phyloP scores from a whole-genome alignment of 1,140 invertebrate species.

The Tetranychus cinnabarinus region DNA sequence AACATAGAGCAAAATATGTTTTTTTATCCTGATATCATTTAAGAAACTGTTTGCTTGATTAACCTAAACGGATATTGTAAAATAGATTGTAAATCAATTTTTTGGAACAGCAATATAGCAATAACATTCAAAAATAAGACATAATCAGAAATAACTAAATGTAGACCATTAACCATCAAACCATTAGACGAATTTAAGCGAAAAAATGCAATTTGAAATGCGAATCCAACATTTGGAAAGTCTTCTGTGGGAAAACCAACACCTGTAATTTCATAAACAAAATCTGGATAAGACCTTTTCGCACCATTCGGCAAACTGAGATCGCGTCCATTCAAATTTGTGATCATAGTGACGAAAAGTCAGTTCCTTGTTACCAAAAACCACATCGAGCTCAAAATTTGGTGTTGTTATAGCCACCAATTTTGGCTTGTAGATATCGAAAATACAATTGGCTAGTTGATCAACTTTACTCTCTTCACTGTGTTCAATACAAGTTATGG shows the following conservation, averaged over 20 bases:
- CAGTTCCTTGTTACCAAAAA: slow-evolving; percentile 31
- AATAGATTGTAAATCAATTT: too few species aligned
- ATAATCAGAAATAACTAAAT: too few species aligned
- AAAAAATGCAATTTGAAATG: slow-evolving; percentile 53
- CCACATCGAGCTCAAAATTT: slow-evolving; percentile 63
- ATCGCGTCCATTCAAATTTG: slow-evolving; percentile 73
- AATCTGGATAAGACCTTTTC: slow-evolving; percentile 40
- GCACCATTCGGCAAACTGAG: slow-evolving; percentile 61
- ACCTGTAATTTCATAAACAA: slow-evolving; percentile 37
- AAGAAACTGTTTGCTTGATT: too few species aligned
- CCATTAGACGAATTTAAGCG: too few species aligned
- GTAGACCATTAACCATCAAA: too few species aligned
- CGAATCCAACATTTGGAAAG: slow-evolving; percentile 34
- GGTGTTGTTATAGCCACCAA: slow-evolving; percentile 64
- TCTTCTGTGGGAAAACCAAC: slow-evolving; percentile 35
- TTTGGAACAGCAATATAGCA: too few species aligned
- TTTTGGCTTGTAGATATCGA: slow-evolving; percentile 50
- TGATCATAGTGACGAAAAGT: slow-evolving; percentile 59
- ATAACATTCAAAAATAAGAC: too few species aligned
- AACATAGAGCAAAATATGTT: too few species aligned
- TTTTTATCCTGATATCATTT: too few species aligned
- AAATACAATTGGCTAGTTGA: slow-evolving; percentile 44
- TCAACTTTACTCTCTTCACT: slow-evolving; percentile 41
- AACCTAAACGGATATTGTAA: too few species aligned
- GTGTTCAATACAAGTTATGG: slow-evolving; percentile 54